phyloP scores from a whole-genome alignment of 2,888 invertebrate genomes.

The Halictus ligatus region DNA sequence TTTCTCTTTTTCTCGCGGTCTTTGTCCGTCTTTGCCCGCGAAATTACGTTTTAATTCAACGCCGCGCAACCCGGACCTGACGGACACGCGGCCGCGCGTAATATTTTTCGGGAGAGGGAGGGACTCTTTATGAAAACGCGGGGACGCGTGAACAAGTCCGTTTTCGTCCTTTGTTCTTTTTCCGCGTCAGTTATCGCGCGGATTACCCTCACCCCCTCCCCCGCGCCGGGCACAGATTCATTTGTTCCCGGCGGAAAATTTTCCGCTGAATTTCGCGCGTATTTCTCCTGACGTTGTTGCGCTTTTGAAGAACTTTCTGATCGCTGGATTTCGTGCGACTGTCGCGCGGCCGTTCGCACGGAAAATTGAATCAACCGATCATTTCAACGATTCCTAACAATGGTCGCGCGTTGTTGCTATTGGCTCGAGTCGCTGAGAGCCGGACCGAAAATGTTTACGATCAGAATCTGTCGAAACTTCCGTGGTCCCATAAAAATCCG shows the following conservation, averaged over 20 bases:
- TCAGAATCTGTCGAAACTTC: not conserved
- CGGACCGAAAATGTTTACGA: not conserved
- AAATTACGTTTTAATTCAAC: constrained; percentile 21
- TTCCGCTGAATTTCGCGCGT: not conserved
- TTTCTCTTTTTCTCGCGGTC: not conserved
- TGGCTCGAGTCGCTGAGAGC: too few species aligned
- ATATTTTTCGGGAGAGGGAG: constrained; percentile 27
- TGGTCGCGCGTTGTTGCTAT: too few species aligned
- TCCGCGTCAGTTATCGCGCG: constrained; percentile 10
- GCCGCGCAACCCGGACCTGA: constrained; percentile 36
- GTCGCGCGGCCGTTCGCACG: not conserved
- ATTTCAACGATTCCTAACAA: not conserved
- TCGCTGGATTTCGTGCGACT: not conserved
- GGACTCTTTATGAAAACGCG: constrained; percentile 17
- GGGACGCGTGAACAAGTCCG: constrained; percentile 32
- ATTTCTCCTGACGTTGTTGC: not conserved
- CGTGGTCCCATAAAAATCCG: not conserved
- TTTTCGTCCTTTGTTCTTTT: constrained; percentile 9
- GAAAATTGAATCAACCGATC: not conserved
- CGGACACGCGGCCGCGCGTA: constrained; percentile 33
- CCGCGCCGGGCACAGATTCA: not conserved
- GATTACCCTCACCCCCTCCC: not conserved
- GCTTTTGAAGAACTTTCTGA: not conserved
- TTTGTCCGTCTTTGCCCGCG: not conserved
- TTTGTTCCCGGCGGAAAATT: not conserved